Percentiles rank a stretch among this genome's conserved stretches.
phyloP scores from a whole-genome alignment of 2,113 vertebrate species.

The Phalacrocorax brasilianus region DNA sequence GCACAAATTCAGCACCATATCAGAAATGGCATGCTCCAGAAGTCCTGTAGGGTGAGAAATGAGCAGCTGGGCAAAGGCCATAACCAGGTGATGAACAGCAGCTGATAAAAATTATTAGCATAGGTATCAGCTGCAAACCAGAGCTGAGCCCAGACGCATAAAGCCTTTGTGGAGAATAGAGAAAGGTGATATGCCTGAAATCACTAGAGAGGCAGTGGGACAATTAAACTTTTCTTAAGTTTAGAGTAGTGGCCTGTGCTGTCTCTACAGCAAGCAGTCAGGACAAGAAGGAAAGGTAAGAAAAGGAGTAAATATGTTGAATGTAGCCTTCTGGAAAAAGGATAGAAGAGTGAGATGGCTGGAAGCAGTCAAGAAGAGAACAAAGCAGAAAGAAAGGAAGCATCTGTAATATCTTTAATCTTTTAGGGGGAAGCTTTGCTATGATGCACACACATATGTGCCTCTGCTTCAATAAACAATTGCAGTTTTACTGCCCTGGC shows the following conservation, averaged over 20 bases:
- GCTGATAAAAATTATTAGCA: background rate
- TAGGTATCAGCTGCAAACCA: background rate
- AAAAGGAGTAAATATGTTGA: background rate
- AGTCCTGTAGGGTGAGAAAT: background rate
- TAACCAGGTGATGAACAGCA: background rate
- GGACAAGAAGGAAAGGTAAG: background rate
- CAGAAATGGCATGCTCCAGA: background rate
- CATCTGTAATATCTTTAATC: background rate
- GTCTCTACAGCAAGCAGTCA: rapidly evolving
- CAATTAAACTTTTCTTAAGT: background rate
- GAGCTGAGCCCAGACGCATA: background rate
- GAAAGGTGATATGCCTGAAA: rapidly evolving
- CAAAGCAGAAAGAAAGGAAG: background rate
- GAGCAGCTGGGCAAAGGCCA: background rate
- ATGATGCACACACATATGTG: rapidly evolving
- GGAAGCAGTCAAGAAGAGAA: background rate
- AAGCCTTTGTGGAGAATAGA: rapidly evolving
- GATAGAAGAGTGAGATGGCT: background rate
- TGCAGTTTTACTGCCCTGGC: background rate
- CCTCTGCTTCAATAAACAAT: background rate
- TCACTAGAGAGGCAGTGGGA: rapidly evolving
- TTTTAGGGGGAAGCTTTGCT: background rate
- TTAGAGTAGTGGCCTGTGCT: background rate
- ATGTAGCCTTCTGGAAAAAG: background rate
- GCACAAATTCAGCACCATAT: background rate